These are phyloP conservation scores for Sinella curviseta DNA, from an alignment of 1,140 invertebrate genomes.

Conservation along the genomic window DNA sequence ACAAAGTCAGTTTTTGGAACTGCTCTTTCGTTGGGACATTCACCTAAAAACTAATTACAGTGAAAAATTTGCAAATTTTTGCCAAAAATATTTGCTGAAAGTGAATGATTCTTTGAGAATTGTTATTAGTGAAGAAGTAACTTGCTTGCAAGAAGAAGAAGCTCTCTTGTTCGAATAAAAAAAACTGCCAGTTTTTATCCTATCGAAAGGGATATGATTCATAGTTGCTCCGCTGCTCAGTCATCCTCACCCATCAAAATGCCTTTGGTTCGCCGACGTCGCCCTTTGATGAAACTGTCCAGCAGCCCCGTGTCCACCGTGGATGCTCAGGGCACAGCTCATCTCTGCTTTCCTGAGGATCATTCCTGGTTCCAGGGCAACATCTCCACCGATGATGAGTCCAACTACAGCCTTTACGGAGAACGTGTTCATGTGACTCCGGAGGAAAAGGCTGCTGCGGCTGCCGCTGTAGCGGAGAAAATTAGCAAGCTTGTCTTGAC, in stretches of 20 bases:
- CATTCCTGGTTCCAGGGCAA: slow-evolving; percentile 54
- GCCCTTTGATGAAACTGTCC: slow-evolving; percentile 1
- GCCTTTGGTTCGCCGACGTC: slow-evolving; percentile 17
- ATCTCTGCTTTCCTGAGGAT: slow-evolving; percentile 54
- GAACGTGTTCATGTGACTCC: slow-evolving; percentile 10
- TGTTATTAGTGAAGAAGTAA: too few relatives aligned
- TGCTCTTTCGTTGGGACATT: too few relatives aligned
- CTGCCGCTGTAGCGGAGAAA: not conserved
- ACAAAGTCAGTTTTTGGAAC: too few relatives aligned
- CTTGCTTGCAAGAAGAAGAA: too few relatives aligned
- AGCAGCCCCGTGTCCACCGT: slow-evolving; percentile 31
- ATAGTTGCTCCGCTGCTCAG: too few relatives aligned
- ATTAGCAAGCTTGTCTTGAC: slow-evolving; percentile 24
- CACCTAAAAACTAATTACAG: too few relatives aligned
- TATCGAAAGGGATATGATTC: not conserved
- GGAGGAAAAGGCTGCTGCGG: not conserved
- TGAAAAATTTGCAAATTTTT: too few relatives aligned
- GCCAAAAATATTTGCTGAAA: too few relatives aligned
- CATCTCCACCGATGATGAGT: slow-evolving; percentile 51
- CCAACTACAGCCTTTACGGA: slow-evolving; percentile 51
- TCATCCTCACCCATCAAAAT: not conserved
- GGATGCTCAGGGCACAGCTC: slow-evolving; percentile 52
- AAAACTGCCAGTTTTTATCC: too few relatives aligned
- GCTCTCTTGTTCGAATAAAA: too few relatives aligned
- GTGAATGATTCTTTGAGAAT: too few relatives aligned